These are phyloP conservation scores for Callipepla squamata DNA, from an alignment of 2,113 vertebrate genomes.

Conservation along the genomic window DNA sequence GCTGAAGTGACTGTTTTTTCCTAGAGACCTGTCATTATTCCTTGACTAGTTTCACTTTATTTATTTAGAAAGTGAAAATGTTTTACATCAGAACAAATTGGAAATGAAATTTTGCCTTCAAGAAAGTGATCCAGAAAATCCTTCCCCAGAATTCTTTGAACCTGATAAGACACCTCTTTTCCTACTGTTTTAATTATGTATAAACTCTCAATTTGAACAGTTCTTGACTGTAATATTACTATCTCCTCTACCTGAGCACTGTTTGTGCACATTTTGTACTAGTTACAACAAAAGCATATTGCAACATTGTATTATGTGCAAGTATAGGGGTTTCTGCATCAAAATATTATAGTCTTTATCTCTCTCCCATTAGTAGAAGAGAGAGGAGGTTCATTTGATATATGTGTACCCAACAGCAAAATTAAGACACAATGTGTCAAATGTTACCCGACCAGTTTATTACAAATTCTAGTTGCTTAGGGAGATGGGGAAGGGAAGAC, in stretches of 20 bases:
- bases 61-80: neutral
- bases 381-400: too few species aligned
- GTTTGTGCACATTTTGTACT: neutral
- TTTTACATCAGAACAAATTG: neutral
- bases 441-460: too few species aligned
- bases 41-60: neutral
- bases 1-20: neutral
- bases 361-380: too few species aligned
- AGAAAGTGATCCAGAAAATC: neutral
- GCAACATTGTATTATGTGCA: neutral
- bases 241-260: neutral
- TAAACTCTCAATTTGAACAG: neutral
- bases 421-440: too few species aligned
- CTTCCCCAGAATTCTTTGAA: neutral
- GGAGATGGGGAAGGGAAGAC: too few species aligned
- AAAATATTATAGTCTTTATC: neutral
- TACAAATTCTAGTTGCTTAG: too few species aligned
- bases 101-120: neutral
- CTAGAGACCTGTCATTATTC: neutral
- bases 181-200: neutral
- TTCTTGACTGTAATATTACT: neutral
- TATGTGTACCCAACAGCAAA: too few species aligned
- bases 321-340: neutral
- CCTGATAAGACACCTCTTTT: neutral
- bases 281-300: neutral